A percentile compares a stretch with the other conserved stretches of the same genome.
These are phyloP conservation scores for Laticauda colubrina DNA, from an alignment of 2,113 vertebrate genomes.

Conservation along the genomic window DNA sequence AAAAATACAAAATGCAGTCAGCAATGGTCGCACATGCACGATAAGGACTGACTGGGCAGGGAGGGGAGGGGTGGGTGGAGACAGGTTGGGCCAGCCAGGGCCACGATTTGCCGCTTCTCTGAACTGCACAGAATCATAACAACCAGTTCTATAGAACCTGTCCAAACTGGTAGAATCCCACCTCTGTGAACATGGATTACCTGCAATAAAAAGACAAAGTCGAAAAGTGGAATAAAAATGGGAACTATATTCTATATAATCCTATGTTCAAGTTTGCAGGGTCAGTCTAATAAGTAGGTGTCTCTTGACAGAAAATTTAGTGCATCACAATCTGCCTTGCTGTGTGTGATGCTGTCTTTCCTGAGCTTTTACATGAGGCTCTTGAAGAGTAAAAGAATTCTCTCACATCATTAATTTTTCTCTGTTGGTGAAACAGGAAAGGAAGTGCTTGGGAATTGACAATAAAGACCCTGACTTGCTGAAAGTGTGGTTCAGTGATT, in stretches of 20 bases:
- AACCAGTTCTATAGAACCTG: no score
- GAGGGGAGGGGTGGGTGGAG: no score
- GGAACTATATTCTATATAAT: not conserved
- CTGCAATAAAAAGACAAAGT: not conserved
- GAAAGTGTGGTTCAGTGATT: not conserved
- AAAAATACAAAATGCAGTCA: no score
- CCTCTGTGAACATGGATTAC: not conserved
- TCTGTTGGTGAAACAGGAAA: not conserved
- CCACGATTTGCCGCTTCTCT: no score
- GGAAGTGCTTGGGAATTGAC: not conserved
- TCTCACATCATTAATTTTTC: not conserved
- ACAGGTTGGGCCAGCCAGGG: no score
- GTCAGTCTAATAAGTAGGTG: not conserved
- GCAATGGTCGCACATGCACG: no score
- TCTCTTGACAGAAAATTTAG: not conserved
- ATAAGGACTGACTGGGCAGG: no score
- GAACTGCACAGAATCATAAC: no score
- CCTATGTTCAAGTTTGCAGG: not conserved
- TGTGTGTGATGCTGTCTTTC: not conserved
- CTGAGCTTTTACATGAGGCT: not conserved
- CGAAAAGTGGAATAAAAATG: not conserved
- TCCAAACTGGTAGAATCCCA: no score
- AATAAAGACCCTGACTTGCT: not conserved
- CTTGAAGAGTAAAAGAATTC: not conserved
- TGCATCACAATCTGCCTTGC: not conserved